Conservation (phyloP, 2,888 invertebrate species). For the Pseudococcus viburni region DNA sequence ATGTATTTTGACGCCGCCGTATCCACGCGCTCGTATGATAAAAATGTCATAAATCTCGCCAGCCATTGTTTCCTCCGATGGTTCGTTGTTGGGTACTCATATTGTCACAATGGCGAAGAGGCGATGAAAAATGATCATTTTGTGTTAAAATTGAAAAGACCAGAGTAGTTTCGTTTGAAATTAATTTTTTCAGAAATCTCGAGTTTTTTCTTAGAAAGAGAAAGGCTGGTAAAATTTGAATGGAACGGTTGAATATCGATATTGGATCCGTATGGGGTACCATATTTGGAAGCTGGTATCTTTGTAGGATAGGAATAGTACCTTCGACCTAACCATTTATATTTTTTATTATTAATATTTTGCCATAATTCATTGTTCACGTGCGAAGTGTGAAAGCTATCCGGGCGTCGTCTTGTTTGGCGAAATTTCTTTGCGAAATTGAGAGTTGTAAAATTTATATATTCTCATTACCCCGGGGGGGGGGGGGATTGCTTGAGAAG, state of each 20-base stretch:
- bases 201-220: not conserved
- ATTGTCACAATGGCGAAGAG: not conserved
- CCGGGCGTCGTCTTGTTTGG: not conserved
- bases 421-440: too few relatives aligned
- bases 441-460: too few relatives aligned
- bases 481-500: too few relatives aligned
- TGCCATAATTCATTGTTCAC: not conserved
- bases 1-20: not conserved
- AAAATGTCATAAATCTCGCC: not conserved
- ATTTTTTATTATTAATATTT: not conserved
- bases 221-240: not conserved
- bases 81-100: too few relatives aligned
- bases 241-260: not conserved
- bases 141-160: not conserved
- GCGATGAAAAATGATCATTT: not conserved
- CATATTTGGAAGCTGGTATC: not conserved
- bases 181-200: not conserved
- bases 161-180: too few relatives aligned
- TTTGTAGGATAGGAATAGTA: not conserved
- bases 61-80: not conserved
- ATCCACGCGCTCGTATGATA: not conserved
- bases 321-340: too few relatives aligned
- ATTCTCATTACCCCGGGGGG: too few relatives aligned
- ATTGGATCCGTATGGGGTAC: not conserved
- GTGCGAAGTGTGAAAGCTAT: not conserved